Evolutionary conservation across 2,113 vertebrate genomes (phyloP).

Genomic region (Prietella phreatophila): DNA sequence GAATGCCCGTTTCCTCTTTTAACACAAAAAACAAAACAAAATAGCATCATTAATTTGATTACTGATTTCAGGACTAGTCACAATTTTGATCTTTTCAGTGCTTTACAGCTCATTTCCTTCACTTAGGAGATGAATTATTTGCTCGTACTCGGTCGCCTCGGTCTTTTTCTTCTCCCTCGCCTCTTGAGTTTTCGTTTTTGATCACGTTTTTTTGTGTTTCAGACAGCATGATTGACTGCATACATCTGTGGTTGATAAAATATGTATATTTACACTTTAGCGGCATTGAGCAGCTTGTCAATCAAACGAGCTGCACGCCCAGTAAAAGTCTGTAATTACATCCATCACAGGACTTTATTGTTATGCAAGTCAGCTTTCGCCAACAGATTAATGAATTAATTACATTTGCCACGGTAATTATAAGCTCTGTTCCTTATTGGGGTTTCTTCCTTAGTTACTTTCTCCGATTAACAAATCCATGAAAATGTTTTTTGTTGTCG

Average conservation of each 20-base stretch:
- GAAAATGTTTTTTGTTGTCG: too few species aligned
- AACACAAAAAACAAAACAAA: not conserved
- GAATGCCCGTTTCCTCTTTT: not conserved
- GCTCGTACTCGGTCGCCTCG: not conserved
- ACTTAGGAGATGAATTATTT: conserved; percentile 4
- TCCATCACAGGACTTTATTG: conserved; percentile 30
- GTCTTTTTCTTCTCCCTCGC: not conserved
- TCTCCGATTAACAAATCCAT: not conserved
- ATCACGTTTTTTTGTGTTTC: not conserved
- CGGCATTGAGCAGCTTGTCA: conserved; percentile 45
- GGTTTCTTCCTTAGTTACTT: conserved; percentile 25
- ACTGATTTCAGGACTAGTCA: conserved; percentile 2
- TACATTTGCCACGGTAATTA: conserved; percentile 40
- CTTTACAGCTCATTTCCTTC: not conserved
- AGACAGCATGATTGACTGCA: conserved; percentile 13
- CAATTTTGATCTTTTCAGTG: not conserved
- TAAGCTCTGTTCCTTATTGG: conserved; percentile 38
- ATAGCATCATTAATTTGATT: conserved; percentile 5
- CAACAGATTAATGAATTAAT: conserved; percentile 45
- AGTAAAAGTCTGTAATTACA: conserved; percentile 50
- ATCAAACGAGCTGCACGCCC: conserved; percentile 32
- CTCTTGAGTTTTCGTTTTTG: not conserved
- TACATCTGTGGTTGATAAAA: conserved; percentile 32
- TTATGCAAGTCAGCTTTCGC: conserved; percentile 26
- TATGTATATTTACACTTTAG: conserved; percentile 42